Evolutionary conservation across 2,113 vertebrate species (phyloP).

Genomic region (Gila orcuttii): DNA sequence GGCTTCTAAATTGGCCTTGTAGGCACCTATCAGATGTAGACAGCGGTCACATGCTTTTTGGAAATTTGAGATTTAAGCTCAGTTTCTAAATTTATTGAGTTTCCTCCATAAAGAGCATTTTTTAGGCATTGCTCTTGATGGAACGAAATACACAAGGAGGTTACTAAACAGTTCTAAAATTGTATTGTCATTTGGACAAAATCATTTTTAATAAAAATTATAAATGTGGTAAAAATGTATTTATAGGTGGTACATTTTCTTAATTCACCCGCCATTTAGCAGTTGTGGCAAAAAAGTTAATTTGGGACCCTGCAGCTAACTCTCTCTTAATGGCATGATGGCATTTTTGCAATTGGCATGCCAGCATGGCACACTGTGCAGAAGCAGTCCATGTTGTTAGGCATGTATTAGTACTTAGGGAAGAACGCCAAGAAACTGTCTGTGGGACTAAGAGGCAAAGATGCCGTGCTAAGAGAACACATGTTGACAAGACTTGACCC

Average conservation of each 20-base stretch:
- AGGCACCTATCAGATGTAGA: background rate
- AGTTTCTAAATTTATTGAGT: background rate
- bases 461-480: conserved; percentile 27
- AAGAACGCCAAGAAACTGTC: conserved; percentile 34
- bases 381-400: conserved; percentile 48
- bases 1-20: background rate
- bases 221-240: background rate
- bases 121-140: background rate
- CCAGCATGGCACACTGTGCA: conserved; percentile 20
- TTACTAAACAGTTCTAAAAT: background rate
- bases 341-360: conserved; percentile 43
- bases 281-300: background rate
- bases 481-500: conserved; percentile 50
- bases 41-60: background rate
- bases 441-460: conserved; percentile 34
- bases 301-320: background rate
- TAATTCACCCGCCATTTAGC: background rate
- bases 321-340: conserved; percentile 21
- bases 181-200: background rate
- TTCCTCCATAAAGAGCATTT: background rate
- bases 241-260: background rate
- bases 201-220: background rate
- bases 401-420: conserved; percentile 40
- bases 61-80: background rate
- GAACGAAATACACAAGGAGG: background rate